A percentile compares a stretch with the other conserved stretches of the same genome.
Conservation (phyloP, 2,113 vertebrate genomes). For the Blennius ocellaris region DNA sequence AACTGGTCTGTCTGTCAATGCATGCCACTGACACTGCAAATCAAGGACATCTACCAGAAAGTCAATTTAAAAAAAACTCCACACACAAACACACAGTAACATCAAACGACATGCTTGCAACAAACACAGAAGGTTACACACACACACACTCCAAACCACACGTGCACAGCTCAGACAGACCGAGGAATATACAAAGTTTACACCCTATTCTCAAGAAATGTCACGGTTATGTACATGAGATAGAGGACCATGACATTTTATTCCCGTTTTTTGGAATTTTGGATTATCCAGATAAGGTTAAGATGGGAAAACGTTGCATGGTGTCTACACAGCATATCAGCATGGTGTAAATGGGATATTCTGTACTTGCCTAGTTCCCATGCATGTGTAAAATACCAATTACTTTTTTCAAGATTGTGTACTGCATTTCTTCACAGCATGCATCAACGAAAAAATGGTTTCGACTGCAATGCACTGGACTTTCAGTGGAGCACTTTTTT, state of each 20-base stretch:
- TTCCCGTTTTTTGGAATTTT: slow-evolving; percentile 62
- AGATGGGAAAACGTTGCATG: slow-evolving; percentile 50
- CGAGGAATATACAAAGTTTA: slow-evolving; percentile 54
- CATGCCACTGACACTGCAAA: slow-evolving; percentile 51
- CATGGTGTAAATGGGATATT: slow-evolving; percentile 59
- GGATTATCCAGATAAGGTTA: slow-evolving; percentile 68
- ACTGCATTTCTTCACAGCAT: background rate
- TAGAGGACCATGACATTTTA: slow-evolving; percentile 72
- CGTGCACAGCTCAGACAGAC: slow-evolving; percentile 20
- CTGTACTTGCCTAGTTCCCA: slow-evolving; percentile 27
- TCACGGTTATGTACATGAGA: slow-evolving; percentile 64
- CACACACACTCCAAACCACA: slow-evolving; percentile 10
- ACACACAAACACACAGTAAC: background rate
- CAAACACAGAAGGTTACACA: slow-evolving; percentile 7
- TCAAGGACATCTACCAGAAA: slow-evolving; percentile 57
- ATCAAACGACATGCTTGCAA: background rate
- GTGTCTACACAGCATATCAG: slow-evolving; percentile 61
- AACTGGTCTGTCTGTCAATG: slow-evolving; percentile 44
- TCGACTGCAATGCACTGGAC: too few relatives aligned
- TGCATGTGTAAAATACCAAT: slow-evolving; percentile 49
- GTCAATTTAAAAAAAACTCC: slow-evolving; percentile 34
- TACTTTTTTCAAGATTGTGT: slow-evolving; percentile 26
- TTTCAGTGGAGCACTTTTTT: too few relatives aligned
- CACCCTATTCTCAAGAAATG: slow-evolving; percentile 61
- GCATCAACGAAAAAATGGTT: too few relatives aligned